phyloP scores from a whole-genome alignment of 2,888 invertebrate species.

The Spisula solida region DNA sequence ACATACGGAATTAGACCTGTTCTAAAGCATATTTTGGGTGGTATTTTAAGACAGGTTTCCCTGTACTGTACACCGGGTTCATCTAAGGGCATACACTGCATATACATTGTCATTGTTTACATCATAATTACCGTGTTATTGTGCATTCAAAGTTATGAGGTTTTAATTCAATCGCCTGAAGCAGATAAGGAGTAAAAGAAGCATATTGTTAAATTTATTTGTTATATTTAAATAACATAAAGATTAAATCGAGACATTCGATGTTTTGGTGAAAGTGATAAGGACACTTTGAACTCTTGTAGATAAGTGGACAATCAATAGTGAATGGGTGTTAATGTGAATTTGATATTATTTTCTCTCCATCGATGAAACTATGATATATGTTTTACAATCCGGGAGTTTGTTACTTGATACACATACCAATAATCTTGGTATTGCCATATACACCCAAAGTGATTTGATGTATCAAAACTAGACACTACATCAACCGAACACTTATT shows the following conservation, averaged over 20 bases:
- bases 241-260: constrained; percentile 6
- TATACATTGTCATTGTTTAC: background rate
- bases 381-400: constrained; percentile 10
- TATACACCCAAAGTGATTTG: background rate
- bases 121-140: background rate
- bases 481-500: background rate
- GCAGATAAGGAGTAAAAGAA: background rate
- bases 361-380: background rate
- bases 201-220: background rate
- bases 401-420: background rate
- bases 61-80: too few species aligned
- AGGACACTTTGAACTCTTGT: background rate
- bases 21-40: too few species aligned
- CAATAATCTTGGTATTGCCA: background rate
- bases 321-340: background rate
- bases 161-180: background rate
- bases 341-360: background rate
- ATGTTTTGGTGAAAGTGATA: background rate
- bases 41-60: too few species aligned
- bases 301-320: background rate
- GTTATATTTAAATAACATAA: background rate
- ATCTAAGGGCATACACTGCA: background rate
- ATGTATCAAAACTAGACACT: background rate
- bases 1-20: too few species aligned
- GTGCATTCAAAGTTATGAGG: background rate